A percentile compares a stretch with the other conserved stretches of the same genome.
These are phyloP conservation scores for Isaurus tuberculatus DNA, from an alignment of 92 coral and sea anemone species.

Conservation along the genomic window DNA sequence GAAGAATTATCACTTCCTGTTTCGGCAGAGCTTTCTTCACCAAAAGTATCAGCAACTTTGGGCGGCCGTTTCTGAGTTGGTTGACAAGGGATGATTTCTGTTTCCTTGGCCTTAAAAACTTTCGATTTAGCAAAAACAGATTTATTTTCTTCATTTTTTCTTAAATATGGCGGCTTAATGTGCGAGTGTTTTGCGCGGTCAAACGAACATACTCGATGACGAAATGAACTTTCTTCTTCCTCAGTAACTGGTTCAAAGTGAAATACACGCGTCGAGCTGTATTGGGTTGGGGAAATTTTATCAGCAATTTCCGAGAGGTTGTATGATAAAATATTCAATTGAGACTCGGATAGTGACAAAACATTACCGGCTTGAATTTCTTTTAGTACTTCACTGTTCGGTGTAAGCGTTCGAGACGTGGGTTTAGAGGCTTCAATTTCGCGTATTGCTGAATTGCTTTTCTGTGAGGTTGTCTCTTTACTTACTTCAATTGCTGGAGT, in stretches of 20 bases:
- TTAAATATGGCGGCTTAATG: slow-evolving; percentile 73
- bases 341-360: slow-evolving; percentile 67
- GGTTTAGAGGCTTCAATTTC: background rate
- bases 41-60: slow-evolving; percentile 42
- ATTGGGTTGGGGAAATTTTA: slow-evolving; percentile 69
- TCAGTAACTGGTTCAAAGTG: slow-evolving; percentile 33
- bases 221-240: background rate
- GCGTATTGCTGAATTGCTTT: background rate
- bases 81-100: slow-evolving; percentile 15
- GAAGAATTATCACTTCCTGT: slow-evolving; percentile 25
- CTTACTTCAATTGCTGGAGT: background rate
- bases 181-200: slow-evolving; percentile 41
- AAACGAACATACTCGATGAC: slow-evolving; percentile 38
- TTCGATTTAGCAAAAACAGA: slow-evolving; percentile 69
- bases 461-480: background rate
- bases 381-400: slow-evolving; percentile 29
- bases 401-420: slow-evolving; percentile 32
- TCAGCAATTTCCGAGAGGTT: slow-evolving; percentile 86
- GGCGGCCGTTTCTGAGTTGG: slow-evolving; percentile 27
- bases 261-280: slow-evolving; percentile 44
- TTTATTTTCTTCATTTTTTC: slow-evolving; percentile 56
- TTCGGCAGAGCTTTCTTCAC: slow-evolving; percentile 29
- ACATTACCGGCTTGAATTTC: slow-evolving; percentile 44
- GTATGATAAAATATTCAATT: slow-evolving; percentile 72
- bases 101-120: slow-evolving; percentile 59